Percentiles rank a stretch among this genome's conserved stretches.
phyloP scores from a whole-genome alignment of 1,140 invertebrate species.

The Acromyrmex echinatior region DNA sequence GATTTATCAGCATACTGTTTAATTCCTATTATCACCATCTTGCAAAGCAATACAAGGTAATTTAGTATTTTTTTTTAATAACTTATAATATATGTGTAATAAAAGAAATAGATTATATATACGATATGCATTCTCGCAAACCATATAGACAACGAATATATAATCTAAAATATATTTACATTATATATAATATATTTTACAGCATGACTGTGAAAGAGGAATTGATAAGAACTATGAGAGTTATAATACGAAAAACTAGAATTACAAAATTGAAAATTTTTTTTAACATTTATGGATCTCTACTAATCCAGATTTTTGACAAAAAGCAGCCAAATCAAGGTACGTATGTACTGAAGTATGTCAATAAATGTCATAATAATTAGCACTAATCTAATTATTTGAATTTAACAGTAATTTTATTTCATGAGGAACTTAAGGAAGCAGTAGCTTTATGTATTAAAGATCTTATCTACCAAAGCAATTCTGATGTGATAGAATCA shows the following conservation, averaged over 20 bases:
- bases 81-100: too few relatives aligned
- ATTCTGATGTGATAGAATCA: conserved; percentile 83
- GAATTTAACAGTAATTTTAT: conserved; percentile 81
- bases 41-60: conserved; percentile 85
- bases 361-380: conserved; percentile 27
- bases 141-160: neutral
- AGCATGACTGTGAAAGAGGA: conserved; percentile 85
- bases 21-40: conserved; percentile 86
- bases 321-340: conserved; percentile 84
- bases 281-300: conserved; percentile 84
- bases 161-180: neutral
- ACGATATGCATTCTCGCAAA: neutral
- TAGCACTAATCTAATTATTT: conserved; percentile 76
- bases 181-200: neutral
- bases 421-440: conserved; percentile 89
- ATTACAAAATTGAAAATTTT: conserved; percentile 86
- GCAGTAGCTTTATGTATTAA: conserved; percentile 87
- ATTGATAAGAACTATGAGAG: conserved; percentile 83
- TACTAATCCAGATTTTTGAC: conserved; percentile 86
- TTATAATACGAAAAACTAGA: conserved; percentile 83
- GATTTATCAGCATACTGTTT: conserved; percentile 87
- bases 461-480: conserved; percentile 85
- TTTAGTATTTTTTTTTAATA: conserved; percentile 62
- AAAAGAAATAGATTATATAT: neutral
- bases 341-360: conserved; percentile 71